A percentile compares a stretch with the other conserved stretches of the same genome.
These are phyloP conservation scores for Liodrosophila aerea DNA, from an alignment of 2,888 invertebrate genomes.

Conservation along the genomic window DNA sequence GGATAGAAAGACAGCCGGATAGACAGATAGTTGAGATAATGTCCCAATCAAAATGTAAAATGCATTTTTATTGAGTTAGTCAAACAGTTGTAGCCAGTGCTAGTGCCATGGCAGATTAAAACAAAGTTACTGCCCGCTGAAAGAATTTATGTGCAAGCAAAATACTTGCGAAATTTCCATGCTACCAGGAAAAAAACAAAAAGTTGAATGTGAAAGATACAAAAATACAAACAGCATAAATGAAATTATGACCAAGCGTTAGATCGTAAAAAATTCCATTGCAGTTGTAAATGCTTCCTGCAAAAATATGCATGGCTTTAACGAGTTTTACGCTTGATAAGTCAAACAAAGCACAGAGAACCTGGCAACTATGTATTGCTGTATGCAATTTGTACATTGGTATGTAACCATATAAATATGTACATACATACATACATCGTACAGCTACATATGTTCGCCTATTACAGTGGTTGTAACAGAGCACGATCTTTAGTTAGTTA, in stretches of 20 bases:
- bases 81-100: conserved; percentile 39
- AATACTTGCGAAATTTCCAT: conserved; percentile 27
- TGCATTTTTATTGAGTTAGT: conserved; percentile 66
- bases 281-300: conserved; percentile 65
- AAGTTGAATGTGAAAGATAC: neutral
- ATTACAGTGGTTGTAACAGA: no score
- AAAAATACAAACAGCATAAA: conserved; percentile 15
- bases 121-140: conserved; percentile 46
- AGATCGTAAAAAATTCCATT: conserved; percentile 66
- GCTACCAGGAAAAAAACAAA: conserved; percentile 6
- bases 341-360: conserved; percentile 26
- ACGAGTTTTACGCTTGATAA: conserved; percentile 52
- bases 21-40: conserved; percentile 40
- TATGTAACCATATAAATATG: no score
- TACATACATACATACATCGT: no score
- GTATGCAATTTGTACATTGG: no score
- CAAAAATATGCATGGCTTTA: conserved; percentile 38
- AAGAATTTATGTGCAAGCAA: conserved; percentile 34
- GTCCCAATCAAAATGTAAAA: conserved; percentile 66
- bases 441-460: no score
- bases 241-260: conserved; percentile 51
- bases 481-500: no score
- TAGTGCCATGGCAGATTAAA: conserved; percentile 67
- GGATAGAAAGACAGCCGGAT: neutral
- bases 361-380: neutral